Percentiles rank a stretch among this genome's conserved stretches.
These are phyloP conservation scores for Terebella lapidaria DNA, from an alignment of 2,888 invertebrate genomes.

Conservation along the genomic window DNA sequence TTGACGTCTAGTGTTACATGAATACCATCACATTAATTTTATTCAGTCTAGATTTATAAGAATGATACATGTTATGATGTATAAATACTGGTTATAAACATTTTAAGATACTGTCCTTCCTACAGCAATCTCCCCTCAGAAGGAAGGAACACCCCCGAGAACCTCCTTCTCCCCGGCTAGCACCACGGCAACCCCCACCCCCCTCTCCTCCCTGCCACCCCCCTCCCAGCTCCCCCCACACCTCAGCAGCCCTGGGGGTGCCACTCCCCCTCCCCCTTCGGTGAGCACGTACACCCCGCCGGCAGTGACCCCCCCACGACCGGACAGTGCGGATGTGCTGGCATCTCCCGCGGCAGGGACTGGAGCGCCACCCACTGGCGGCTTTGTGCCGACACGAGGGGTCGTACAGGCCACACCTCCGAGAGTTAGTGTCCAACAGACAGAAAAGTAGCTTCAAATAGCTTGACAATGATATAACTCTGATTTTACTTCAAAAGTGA, in stretches of 20 bases:
- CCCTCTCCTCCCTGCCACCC: background rate
- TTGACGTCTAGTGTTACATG: too few relatives aligned
- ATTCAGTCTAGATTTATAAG: too few relatives aligned
- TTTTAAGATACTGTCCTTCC: background rate
- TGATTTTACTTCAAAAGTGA: too few relatives aligned
- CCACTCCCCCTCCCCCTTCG: slow-evolving; percentile 5
- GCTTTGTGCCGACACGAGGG: slow-evolving; percentile 9
- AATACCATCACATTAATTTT: too few relatives aligned
- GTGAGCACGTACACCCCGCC: background rate
- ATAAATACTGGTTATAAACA: too few relatives aligned
- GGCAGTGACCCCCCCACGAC: slow-evolving; percentile 8
- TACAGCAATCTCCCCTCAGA: background rate
- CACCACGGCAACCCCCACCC: background rate
- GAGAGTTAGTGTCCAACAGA: slow-evolving; percentile 4
- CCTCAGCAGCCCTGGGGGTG: background rate
- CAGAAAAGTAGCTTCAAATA: too few relatives aligned
- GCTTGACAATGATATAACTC: too few relatives aligned
- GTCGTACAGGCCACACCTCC: slow-evolving; percentile 11
- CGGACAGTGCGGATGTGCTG: slow-evolving; percentile 9
- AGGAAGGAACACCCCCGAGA: slow-evolving; percentile 2
- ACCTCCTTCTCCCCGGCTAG: slow-evolving; percentile 1
- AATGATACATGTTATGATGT: too few relatives aligned
- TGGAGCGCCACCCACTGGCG: slow-evolving; percentile 3
- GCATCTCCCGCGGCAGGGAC: slow-evolving; percentile 5
- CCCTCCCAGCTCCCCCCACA: background rate